Percentiles rank a stretch among this genome's conserved stretches.
These are phyloP conservation scores for Diplolepis rosae DNA, from an alignment of 2,888 invertebrate genomes.

Conservation along the genomic window DNA sequence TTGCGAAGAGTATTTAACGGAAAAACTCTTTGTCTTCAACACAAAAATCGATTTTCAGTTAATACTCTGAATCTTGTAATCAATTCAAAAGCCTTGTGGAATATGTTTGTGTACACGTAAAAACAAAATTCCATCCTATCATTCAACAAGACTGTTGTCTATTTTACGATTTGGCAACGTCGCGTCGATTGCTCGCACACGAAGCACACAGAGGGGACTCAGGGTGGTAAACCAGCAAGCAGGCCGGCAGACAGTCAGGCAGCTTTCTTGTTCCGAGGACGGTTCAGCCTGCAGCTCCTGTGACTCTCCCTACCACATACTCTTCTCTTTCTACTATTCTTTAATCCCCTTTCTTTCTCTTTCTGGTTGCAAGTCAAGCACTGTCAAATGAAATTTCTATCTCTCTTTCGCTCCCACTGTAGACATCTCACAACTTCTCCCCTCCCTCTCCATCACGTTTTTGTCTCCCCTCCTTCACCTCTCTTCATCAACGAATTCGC, in stretches of 20 bases:
- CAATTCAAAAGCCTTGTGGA: not conserved
- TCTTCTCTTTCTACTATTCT: constrained; percentile 38
- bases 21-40: constrained; percentile 17
- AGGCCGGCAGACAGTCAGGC: constrained; percentile 46
- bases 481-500: constrained; percentile 39
- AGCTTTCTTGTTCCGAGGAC: constrained; percentile 66
- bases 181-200: constrained; percentile 60
- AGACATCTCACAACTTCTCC: constrained; percentile 44
- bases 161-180: constrained; percentile 64
- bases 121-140: constrained; percentile 45
- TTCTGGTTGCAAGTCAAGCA: constrained; percentile 33
- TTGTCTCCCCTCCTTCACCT: constrained; percentile 19
- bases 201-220: constrained; percentile 57
- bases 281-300: constrained; percentile 51
- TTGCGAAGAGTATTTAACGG: not conserved
- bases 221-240: constrained; percentile 58
- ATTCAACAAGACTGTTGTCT: constrained; percentile 55
- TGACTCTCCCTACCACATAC: constrained; percentile 43
- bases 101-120: not conserved
- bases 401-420: constrained; percentile 41
- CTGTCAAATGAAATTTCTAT: constrained; percentile 36
- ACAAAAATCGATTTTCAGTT: constrained; percentile 24
- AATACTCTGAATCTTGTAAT: not conserved
- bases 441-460: constrained; percentile 37
- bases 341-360: constrained; percentile 41